phyloP scores from a whole-genome alignment of 1,140 invertebrate species.

The Hermetia illucens region DNA sequence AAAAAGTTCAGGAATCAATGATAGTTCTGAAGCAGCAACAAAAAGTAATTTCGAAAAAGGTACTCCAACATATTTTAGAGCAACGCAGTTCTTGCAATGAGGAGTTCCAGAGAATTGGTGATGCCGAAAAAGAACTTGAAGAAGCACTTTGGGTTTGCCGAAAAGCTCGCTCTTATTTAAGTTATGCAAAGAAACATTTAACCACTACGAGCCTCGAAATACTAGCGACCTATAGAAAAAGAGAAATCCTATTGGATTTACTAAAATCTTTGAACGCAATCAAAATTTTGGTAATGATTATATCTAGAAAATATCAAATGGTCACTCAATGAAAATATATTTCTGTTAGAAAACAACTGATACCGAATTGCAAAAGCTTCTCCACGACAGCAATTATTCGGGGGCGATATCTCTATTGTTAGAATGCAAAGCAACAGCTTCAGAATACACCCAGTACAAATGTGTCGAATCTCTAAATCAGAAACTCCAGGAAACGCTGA shows the following conservation, averaged over 20 bases:
- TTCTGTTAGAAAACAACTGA: constrained; percentile 55
- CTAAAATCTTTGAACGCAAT: constrained; percentile 68
- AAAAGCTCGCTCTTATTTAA: constrained; percentile 52
- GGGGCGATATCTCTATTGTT: constrained; percentile 76
- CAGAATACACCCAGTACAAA: constrained; percentile 65
- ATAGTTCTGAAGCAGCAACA: constrained; percentile 56
- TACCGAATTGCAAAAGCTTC: constrained; percentile 61
- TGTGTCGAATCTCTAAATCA: constrained; percentile 74
- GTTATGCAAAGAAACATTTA: constrained; percentile 61
- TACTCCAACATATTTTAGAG: constrained; percentile 79
- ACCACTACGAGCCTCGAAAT: constrained; percentile 75
- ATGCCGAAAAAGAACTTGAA: constrained; percentile 52
- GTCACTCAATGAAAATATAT: background rate
- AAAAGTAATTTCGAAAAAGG: constrained; percentile 78
- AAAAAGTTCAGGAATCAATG: constrained; percentile 50
- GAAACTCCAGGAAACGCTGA: constrained; percentile 82
- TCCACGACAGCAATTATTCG: constrained; percentile 75
- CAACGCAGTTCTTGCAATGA: constrained; percentile 71
- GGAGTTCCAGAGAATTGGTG: constrained; percentile 69
- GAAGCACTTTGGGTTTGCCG: constrained; percentile 55
- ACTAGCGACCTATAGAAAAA: constrained; percentile 71
- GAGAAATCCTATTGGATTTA: constrained; percentile 63
- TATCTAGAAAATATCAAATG: background rate
- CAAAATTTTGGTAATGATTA: constrained; percentile 49
- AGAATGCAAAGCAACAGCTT: constrained; percentile 74